A percentile compares a stretch with the other conserved stretches of the same genome.
Conservation (phyloP, 2,888 invertebrate species). For the Orthosia gothica region DNA sequence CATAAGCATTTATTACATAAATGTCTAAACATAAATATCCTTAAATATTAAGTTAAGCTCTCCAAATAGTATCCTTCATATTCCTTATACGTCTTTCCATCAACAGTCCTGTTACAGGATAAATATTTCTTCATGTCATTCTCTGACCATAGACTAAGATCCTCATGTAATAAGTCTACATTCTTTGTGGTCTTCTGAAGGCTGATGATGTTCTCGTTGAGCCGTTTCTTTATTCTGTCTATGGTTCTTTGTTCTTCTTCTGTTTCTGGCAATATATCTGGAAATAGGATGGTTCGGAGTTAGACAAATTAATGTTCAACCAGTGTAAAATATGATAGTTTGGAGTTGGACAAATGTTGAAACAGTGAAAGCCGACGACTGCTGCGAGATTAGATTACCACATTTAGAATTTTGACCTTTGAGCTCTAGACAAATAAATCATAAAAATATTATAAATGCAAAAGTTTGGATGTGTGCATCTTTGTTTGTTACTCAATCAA, state of each 20-base stretch:
- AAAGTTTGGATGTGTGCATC: too few relatives aligned
- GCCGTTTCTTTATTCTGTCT: constrained; percentile 83
- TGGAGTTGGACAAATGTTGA: too few relatives aligned
- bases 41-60: constrained; percentile 56
- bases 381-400: too few relatives aligned
- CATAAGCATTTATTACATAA: constrained; percentile 27
- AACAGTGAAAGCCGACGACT: too few relatives aligned
- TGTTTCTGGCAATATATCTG: constrained; percentile 78
- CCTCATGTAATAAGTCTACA: constrained; percentile 76
- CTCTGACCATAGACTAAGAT: constrained; percentile 80
- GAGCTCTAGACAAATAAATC: too few relatives aligned
- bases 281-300: not conserved
- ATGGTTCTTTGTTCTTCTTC: constrained; percentile 75
- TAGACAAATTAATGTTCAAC: too few relatives aligned
- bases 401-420: too few relatives aligned
- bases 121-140: constrained; percentile 78
- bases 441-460: too few relatives aligned
- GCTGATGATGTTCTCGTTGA: constrained; percentile 77
- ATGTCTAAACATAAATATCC: not conserved
- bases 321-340: too few relatives aligned
- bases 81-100: constrained; percentile 79
- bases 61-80: constrained; percentile 79
- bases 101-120: constrained; percentile 74
- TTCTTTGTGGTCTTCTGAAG: constrained; percentile 79
- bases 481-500: too few relatives aligned